Evolutionary conservation across 2,888 invertebrate species (phyloP), one percentile per base, ranked within the genome.

Genomic region (Metopia argyrocephala): DNA sequence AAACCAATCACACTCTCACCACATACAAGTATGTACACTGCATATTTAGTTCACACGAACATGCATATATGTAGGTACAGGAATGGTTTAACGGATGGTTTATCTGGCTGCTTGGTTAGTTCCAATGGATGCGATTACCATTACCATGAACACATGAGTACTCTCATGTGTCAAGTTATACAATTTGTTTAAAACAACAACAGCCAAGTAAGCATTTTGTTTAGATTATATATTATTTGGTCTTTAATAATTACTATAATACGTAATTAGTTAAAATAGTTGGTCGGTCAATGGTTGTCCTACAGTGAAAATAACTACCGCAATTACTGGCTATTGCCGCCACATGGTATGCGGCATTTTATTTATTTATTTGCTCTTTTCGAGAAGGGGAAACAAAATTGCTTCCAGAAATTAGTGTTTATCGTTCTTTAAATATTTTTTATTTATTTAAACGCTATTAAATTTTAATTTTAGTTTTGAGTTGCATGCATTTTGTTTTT

Each of bases 141-240:
- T 9, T 38, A 15, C 38, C 38, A 38, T 9, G n/a, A n/a, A n/a
- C n/a, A n/a, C n/a, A n/a, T n/a, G n/a, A n/a, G n/a, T n/a, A n/a
- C n/a, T n/a, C n/a, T n/a, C 15, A 38, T 38, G 75, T 78, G 81
- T 78, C 78, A 78, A 81, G 78, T 74, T 78, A 66, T 75, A 65
- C 76, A 66, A 66, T 78, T 70, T 78, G 65, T 70, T 73, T 64
- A 64, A 65, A 15, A 27, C 50, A 28, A 52, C 28, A 70, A 59
- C 50, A 28, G 45, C 28, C 64, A 59, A 65, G 21, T 46, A 27
- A 23, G n/a, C 52, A 23, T 45, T 68, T 59, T 75, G 57, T 71
- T 75, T 56, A 56, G 52, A 69, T 74, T 74, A 69, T 70, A 52
- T 48, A 57, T 76, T 66, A 57, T 64, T 57, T 64, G 57, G 48